Conservation (phyloP, 2,113 vertebrate species). For the Nyctereutes procyonoides region DNA sequence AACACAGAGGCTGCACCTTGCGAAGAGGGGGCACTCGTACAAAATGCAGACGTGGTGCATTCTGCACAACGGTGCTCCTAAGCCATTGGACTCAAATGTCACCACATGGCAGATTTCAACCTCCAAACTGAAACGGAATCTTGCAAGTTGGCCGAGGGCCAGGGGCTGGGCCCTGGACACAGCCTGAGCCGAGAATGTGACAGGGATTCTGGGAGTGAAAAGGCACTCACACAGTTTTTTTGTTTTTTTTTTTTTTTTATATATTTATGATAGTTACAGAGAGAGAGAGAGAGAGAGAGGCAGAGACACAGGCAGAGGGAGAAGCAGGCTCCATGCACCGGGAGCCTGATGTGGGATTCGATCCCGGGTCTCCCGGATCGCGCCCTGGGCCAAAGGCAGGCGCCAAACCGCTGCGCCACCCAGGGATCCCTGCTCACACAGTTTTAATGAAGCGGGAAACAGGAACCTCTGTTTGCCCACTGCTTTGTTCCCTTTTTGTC, state of each 20-base stretch:
- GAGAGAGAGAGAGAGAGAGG: too few species aligned
- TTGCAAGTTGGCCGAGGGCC: not conserved
- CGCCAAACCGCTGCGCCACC: too few species aligned
- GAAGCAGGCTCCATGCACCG: too few species aligned
- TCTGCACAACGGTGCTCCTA: not conserved
- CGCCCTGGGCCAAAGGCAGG: too few species aligned
- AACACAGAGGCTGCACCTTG: not conserved
- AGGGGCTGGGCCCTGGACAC: conserved; percentile 26
- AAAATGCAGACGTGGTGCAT: not conserved
- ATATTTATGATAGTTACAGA: too few species aligned
- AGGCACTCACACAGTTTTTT: not conserved
- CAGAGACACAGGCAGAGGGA: too few species aligned
- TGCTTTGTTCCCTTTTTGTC: not conserved
- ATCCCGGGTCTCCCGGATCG: too few species aligned
- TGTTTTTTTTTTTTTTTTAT: too few species aligned
- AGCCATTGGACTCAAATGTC: not conserved
- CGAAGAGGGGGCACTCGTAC: not conserved
- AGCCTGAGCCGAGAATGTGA: not conserved
- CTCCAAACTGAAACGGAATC: not conserved
- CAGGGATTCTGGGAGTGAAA: not conserved
- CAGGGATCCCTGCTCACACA: too few species aligned
- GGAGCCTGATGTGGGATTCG: too few species aligned
- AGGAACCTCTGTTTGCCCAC: not conserved
- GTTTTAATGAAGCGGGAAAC: not conserved
- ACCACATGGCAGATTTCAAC: not conserved